These are phyloP conservation scores for Oreocharis arfaki DNA, from an alignment of 2,113 vertebrate species.

Conservation along the genomic window DNA sequence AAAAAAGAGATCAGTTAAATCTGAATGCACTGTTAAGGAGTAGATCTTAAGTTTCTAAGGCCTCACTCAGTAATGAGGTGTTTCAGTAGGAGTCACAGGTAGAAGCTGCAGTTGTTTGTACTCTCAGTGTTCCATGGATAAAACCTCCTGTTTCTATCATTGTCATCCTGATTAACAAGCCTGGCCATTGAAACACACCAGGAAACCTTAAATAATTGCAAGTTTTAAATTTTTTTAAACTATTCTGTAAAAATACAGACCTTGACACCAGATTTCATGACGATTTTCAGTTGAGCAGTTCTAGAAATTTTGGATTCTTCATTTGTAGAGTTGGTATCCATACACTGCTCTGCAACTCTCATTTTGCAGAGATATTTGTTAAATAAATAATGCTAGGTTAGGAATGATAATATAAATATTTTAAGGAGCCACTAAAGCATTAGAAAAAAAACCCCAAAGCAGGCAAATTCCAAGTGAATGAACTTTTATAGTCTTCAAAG, in stretches of 20 bases:
- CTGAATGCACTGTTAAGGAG: not conserved
- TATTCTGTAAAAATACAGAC: not conserved
- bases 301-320: not conserved
- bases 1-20: not conserved
- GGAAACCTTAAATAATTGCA: not conserved
- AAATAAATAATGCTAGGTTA: conserved; percentile 49
- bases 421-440: conserved; percentile 10
- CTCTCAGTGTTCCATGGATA: not conserved
- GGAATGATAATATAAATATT: conserved; percentile 22
- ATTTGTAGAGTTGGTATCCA: not conserved
- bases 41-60: not conserved
- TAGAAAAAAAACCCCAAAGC: not conserved
- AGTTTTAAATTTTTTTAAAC: not conserved
- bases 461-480: not conserved
- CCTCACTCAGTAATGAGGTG: not conserved
- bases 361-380: conserved; percentile 26
- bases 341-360: not conserved
- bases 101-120: not conserved
- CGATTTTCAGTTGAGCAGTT: not conserved
- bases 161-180: not conserved
- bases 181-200: not conserved
- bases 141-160: not conserved
- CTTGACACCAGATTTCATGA: not conserved
- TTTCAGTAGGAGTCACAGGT: not conserved
- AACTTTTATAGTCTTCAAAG: conserved; percentile 72